These are phyloP conservation scores for Synergus laeviventris DNA, from an alignment of 2,888 invertebrate genomes.

Conservation along the genomic window DNA sequence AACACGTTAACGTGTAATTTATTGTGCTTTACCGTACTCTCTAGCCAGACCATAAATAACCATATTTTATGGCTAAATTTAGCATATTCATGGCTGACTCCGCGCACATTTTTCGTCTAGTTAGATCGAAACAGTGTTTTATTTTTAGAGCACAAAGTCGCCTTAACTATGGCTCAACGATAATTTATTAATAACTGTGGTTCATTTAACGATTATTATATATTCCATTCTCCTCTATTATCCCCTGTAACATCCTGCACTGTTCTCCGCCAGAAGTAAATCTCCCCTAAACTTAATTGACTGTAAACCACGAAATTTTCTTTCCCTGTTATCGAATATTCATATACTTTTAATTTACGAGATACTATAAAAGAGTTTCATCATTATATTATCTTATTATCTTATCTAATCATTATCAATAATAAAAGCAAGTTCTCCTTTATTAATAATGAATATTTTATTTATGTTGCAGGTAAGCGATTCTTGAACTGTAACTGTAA, in stretches of 20 bases:
- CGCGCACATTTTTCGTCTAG: constrained; percentile 17
- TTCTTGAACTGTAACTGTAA: background rate
- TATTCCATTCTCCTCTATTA: constrained; percentile 29
- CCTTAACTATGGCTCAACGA: constrained; percentile 19
- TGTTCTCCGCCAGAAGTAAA: constrained; percentile 12
- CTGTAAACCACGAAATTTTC: constrained; percentile 1
- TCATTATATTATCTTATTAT: no score
- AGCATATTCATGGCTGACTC: constrained; percentile 31
- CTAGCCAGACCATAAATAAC: constrained; percentile 35
- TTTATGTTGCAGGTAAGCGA: constrained; percentile 30
- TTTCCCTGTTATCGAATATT: background rate
- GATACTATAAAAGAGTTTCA: background rate
- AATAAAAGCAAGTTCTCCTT: background rate
- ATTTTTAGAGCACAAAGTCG: constrained; percentile 20
- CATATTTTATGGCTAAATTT: constrained; percentile 38
- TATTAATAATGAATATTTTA: background rate
- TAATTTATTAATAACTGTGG: background rate
- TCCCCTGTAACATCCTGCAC: background rate
- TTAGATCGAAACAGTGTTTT: constrained; percentile 16
- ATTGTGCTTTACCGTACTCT: constrained; percentile 38
- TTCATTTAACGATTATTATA: constrained; percentile 34
- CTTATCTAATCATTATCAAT: background rate
- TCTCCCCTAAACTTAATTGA: constrained; percentile 11
- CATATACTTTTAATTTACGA: background rate
- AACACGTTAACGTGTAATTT: constrained; percentile 39